Percentiles rank a stretch among this genome's conserved stretches.
Evolutionary conservation across 2,888 invertebrate genomes (phyloP).

Genomic region (Stenotaenia linearis): DNA sequence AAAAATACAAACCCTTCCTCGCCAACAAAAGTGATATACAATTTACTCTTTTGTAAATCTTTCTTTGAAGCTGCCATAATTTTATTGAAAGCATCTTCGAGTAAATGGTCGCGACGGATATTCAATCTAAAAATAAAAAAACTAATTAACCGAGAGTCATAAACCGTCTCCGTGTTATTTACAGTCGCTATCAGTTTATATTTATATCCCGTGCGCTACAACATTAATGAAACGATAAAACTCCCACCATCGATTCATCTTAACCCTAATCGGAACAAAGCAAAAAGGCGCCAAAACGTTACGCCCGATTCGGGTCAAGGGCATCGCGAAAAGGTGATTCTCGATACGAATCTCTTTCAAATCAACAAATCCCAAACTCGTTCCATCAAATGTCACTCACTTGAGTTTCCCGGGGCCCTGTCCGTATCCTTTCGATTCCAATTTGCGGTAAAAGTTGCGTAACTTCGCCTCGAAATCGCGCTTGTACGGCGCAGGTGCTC

Average conservation of each 20-base stretch:
- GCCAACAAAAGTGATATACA: conserved; percentile 88
- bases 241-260: neutral
- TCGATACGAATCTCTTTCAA: neutral
- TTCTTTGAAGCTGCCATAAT: conserved; percentile 95
- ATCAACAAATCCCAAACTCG: neutral
- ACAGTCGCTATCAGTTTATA: neutral
- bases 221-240: neutral
- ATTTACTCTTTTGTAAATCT: conserved; percentile 87
- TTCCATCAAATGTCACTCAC: conserved; percentile 54
- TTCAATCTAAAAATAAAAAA: conserved; percentile 66
- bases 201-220: neutral
- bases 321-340: neutral
- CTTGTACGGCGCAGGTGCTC: conserved; percentile 84
- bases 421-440: conserved; percentile 93
- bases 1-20: conserved; percentile 69
- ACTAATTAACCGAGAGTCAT: too few relatives aligned
- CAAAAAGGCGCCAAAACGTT: neutral
- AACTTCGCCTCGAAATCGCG: conserved; percentile 93
- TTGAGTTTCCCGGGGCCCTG: conserved; percentile 95
- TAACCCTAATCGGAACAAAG: neutral
- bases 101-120: conserved; percentile 82
- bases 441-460: conserved; percentile 85
- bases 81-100: conserved; percentile 93
- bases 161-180: too few relatives aligned
- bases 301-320: neutral